phyloP scores from a whole-genome alignment of 1,140 invertebrate species.

The Nasonia giraulti region DNA sequence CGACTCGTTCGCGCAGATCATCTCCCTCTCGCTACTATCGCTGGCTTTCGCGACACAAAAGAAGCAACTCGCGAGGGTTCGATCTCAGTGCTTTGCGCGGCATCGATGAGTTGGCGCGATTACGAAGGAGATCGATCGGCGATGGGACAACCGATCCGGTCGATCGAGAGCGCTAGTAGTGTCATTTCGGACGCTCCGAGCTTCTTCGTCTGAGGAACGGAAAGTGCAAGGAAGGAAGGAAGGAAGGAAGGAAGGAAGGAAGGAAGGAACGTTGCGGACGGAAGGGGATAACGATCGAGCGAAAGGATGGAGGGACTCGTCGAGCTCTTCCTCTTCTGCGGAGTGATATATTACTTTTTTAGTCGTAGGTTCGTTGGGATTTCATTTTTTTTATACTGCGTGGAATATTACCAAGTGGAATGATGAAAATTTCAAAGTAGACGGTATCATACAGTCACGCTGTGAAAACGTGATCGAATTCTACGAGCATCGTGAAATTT shows the following conservation, averaged over 20 bases:
- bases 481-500: no score
- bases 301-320: constrained; percentile 67
- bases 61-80: neutral
- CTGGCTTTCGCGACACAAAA: neutral
- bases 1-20: no score
- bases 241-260: neutral
- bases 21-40: no score
- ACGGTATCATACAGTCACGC: no score
- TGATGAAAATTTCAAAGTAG: no score
- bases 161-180: neutral
- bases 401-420: neutral
- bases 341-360: constrained; percentile 70
- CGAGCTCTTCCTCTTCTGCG: constrained; percentile 70
- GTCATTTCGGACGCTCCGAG: neutral
- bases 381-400: neutral
- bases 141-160: neutral
- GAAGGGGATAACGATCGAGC: neutral
- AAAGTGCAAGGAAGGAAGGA: neutral
- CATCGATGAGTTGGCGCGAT: neutral
- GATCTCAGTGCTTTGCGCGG: neutral
- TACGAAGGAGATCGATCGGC: neutral
- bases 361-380: constrained; percentile 67
- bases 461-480: no score
- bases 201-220: neutral
- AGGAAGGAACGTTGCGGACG: no score